These are phyloP conservation scores for Ferrisia virgata DNA, from an alignment of 2,888 invertebrate genomes.

Conservation along the genomic window DNA sequence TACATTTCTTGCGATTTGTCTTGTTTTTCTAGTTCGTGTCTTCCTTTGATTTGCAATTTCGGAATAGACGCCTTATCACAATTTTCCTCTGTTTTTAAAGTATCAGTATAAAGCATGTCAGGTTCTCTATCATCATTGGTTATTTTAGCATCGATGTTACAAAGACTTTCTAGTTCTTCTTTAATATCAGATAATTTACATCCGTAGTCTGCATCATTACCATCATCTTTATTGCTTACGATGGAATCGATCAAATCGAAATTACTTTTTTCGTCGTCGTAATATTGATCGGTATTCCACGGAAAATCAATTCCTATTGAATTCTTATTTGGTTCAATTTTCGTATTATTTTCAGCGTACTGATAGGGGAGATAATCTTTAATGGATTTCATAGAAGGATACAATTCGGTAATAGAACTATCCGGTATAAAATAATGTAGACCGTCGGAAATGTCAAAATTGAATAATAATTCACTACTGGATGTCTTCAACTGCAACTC, in stretches of 20 bases:
- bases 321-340: background rate
- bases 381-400: background rate
- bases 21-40: background rate
- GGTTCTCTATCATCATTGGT: background rate
- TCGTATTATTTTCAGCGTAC: background rate
- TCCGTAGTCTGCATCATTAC: background rate
- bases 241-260: constrained; percentile 38
- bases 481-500: constrained; percentile 8
- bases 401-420: background rate
- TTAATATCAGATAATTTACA: constrained; percentile 19
- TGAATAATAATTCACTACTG: background rate
- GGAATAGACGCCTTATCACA: background rate
- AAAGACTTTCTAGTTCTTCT: background rate
- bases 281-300: background rate
- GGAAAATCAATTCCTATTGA: background rate
- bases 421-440: constrained; percentile 26
- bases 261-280: constrained; percentile 5
- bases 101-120: background rate
- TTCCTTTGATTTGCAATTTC: constrained; percentile 17
- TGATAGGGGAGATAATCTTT: background rate
- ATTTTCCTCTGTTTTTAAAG: background rate
- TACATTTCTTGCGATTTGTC: background rate
- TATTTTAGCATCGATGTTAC: background rate
- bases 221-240: background rate
- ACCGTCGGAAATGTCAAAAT: constrained; percentile 9